These are phyloP conservation scores for Gymnopithys bicolor DNA, from an alignment of 2,797 vertebrate species.

Conservation along the genomic window DNA sequence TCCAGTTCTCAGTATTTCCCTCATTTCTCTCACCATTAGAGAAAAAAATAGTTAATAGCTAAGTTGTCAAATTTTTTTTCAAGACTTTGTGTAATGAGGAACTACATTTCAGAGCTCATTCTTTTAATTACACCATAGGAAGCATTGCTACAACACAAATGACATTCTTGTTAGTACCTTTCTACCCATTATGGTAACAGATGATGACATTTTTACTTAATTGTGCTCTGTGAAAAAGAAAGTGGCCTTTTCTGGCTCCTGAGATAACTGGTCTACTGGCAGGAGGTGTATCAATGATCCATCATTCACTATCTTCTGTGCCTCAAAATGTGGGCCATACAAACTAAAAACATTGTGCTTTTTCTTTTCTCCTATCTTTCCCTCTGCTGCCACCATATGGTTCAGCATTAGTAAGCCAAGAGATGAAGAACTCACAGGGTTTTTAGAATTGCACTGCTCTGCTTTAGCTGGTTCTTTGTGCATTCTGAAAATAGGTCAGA, in stretches of 20 bases:
- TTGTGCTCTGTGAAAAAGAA: not conserved
- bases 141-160: not conserved
- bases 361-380: not conserved
- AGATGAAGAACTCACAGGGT: accelerated
- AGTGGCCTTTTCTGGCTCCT: not conserved
- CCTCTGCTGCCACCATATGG: constrained; percentile 19
- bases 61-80: not conserved
- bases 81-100: not conserved
- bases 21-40: not conserved
- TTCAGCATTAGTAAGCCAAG: not conserved
- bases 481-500: not conserved
- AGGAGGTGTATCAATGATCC: not conserved
- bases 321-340: not conserved
- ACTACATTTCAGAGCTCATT: not conserved
- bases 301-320: not conserved
- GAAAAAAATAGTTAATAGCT: not conserved
- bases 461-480: accelerated
- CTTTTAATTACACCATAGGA: not conserved
- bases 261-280: not conserved
- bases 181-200: not conserved
- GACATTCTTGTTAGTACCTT: not conserved
- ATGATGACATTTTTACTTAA: not conserved
- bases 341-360: not conserved
- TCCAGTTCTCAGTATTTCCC: not conserved
- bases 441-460: not conserved